Evolutionary conservation across 35 echinoderm and acorn worm species (phyloP), one percentile per base, ranked within the genome.

Genomic region (Stichopus chloronotus): DNA sequence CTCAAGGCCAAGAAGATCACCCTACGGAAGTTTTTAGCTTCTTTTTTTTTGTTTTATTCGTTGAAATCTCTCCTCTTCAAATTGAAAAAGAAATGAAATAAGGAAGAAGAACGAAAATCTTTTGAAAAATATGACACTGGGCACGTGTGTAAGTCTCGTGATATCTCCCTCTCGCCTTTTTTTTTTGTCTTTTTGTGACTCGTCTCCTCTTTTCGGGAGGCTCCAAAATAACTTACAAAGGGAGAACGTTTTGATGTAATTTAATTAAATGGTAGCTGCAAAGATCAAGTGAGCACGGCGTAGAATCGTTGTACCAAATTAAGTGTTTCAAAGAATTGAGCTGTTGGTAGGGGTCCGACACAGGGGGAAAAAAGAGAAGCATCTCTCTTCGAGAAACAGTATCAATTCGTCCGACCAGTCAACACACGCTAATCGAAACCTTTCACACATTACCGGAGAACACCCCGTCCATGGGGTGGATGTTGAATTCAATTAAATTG

Each of bases 1-100:
- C 56, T 83, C 80, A 83, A 83, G 80, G 80, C 80, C 80, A 57
- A n/a, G 56, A 20, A 20, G 80, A 56, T 83, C 80, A 83, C 80
- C 80, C 80, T 83, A 83, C 80, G 82, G 82, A 85, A 25, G 25
- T 74, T 74, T n/a, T 43, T 43, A 43, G 30, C 30, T 74, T 14
- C 11, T 83, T 83, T 83, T 83, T 83, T 17, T 55, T 79, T 1
- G 21, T 56, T 83, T 52, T 83, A 83, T 30, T 53, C 19, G 78
- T 80, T 80, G 21, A 11, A 80, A 80, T 12, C 13, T 10, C 78
- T 80, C 78, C 13, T 5, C 52, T 53, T 80, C 23, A 80, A 43
- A 72, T 72, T 72, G 30, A 43, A 43, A 43, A 65, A 65, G 61
- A 65, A 65, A 65, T 43, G 61, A 65, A 65, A 65, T 14, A 65